Conservation (phyloP, 2,797 vertebrate species). For the Aulostomus chinensis region DNA sequence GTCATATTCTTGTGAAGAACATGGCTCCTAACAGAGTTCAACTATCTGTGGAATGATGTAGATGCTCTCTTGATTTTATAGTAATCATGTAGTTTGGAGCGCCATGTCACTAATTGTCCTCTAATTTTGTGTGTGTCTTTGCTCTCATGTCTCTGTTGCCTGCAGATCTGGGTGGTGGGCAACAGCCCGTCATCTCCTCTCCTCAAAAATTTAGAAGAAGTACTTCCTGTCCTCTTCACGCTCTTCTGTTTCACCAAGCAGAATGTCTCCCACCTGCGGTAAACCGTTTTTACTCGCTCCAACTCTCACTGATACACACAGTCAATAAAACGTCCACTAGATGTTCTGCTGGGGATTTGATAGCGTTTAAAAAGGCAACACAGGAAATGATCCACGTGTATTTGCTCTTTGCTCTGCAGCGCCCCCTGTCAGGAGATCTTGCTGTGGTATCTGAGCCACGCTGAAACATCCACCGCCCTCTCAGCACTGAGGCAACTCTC, state of each 20-base stretch:
- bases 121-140: too few species aligned
- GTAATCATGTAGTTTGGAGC: too few species aligned
- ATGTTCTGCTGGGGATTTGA: too few species aligned
- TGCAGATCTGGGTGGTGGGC: slow-evolving; percentile 90
- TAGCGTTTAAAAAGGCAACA: not conserved
- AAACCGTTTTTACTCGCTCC: not conserved
- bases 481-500: slow-evolving; percentile 77
- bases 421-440: slow-evolving; percentile 89
- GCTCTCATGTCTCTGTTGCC: not conserved
- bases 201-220: slow-evolving; percentile 76
- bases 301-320: too few species aligned
- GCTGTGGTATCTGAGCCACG: slow-evolving; percentile 87
- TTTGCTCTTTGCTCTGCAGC: slow-evolving; percentile 64
- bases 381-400: not conserved
- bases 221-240: slow-evolving; percentile 85
- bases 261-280: slow-evolving; percentile 92
- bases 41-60: too few species aligned
- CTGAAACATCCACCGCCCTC: slow-evolving; percentile 67
- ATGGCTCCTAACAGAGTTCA: too few species aligned
- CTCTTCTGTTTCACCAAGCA: slow-evolving; percentile 91
- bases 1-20: too few species aligned
- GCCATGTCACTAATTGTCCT: too few species aligned
- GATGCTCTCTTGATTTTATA: too few species aligned
- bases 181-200: slow-evolving; percentile 80
- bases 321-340: too few species aligned